Evolutionary conservation across 2,888 invertebrate genomes (phyloP).

Genomic region (Ceramica pisi): DNA sequence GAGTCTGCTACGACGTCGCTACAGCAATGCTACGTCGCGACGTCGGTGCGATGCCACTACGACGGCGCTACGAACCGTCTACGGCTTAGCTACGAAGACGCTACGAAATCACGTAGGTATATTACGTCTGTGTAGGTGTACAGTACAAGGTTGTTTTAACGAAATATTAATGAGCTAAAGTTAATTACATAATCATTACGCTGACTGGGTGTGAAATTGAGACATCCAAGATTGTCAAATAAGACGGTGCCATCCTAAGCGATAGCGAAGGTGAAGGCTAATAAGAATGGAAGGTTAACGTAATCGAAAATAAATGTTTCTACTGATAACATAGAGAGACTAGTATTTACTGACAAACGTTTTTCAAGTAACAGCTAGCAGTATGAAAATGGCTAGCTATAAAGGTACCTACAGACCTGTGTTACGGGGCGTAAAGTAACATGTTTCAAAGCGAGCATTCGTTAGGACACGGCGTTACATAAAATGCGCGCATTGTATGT

Average conservation of each 20-base stretch:
- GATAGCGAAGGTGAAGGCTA: constrained; percentile 16
- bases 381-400: no score
- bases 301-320: neutral
- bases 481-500: no score
- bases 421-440: no score
- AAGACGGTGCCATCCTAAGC: neutral
- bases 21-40: neutral
- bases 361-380: neutral
- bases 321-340: neutral
- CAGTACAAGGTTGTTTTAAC: neutral
- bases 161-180: constrained; percentile 4
- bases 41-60: neutral
- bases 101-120: neutral
- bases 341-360: neutral
- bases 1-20: neutral
- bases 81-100: neutral
- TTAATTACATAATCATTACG: constrained; percentile 19
- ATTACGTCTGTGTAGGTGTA: neutral
- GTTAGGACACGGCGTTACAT: no score
- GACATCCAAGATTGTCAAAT: constrained; percentile 9
- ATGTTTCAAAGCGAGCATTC: no score
- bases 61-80: neutral
- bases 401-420: no score
- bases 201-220: constrained; percentile 27
- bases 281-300: neutral